Percentiles rank a stretch among this genome's conserved stretches.
phyloP scores from a whole-genome alignment of 2,888 invertebrate species.

The Steromphala cineraria region DNA sequence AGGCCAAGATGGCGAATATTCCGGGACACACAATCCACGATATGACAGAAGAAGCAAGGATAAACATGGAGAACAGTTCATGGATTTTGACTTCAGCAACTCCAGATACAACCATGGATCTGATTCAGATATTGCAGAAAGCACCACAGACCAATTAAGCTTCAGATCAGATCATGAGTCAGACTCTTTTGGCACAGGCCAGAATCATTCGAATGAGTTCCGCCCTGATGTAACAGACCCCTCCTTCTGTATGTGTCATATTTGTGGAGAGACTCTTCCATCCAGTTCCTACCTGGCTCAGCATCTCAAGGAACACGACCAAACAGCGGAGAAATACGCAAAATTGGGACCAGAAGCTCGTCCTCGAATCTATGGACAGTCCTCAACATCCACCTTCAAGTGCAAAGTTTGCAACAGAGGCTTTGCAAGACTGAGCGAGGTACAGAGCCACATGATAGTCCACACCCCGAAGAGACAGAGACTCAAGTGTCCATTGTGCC shows the following conservation, averaged over 20 bases:
- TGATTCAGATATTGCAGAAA: background rate
- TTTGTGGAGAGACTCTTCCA: background rate
- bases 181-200: background rate
- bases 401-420: background rate
- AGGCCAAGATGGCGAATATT: too few species aligned
- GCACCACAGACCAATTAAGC: background rate
- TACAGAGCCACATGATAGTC: background rate
- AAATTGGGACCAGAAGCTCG: too few species aligned
- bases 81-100: too few species aligned
- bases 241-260: background rate
- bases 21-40: background rate
- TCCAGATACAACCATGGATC: background rate
- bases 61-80: background rate
- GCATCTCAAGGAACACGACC: background rate
- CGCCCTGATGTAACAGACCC: background rate
- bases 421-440: background rate
- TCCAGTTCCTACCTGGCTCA: background rate
- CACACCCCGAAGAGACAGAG: background rate
- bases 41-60: background rate
- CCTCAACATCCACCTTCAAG: background rate
- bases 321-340: background rate
- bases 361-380: background rate
- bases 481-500: background rate
- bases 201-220: background rate
- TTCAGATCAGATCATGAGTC: background rate